phyloP scores from a whole-genome alignment of 1,140 invertebrate species.

The Liolophura sinensis region DNA sequence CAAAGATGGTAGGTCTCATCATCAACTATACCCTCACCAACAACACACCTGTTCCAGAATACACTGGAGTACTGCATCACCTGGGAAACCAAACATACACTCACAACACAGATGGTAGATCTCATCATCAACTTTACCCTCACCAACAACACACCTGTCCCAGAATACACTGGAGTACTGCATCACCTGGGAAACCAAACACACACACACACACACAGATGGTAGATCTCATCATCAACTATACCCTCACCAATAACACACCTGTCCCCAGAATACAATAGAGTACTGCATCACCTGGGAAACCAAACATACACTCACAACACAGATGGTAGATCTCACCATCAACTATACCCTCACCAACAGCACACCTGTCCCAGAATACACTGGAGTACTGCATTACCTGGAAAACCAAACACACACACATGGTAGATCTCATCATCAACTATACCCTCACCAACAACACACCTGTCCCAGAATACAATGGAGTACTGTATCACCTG shows the following conservation, averaged over 20 bases:
- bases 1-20: no score
- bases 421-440: no score
- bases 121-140: no score
- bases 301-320: not conserved
- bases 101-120: no score
- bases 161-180: constrained; percentile 98
- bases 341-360: no score
- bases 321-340: no score
- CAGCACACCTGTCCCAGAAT: constrained; percentile 99
- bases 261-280: constrained; percentile 97
- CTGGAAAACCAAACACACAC: constrained; percentile 28
- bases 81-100: constrained; percentile 27
- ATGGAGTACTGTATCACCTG: constrained; percentile 82
- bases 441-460: no score
- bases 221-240: no score
- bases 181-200: constrained; percentile 49
- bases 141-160: no score
- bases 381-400: constrained; percentile 90
- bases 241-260: no score
- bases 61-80: constrained; percentile 88
- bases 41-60: constrained; percentile 99
- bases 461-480: constrained; percentile 99
- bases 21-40: no score
- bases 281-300: constrained; percentile 78
- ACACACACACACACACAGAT: no score